phyloP scores from a whole-genome alignment of 2,888 invertebrate genomes.

The Aphodius sticticus region DNA sequence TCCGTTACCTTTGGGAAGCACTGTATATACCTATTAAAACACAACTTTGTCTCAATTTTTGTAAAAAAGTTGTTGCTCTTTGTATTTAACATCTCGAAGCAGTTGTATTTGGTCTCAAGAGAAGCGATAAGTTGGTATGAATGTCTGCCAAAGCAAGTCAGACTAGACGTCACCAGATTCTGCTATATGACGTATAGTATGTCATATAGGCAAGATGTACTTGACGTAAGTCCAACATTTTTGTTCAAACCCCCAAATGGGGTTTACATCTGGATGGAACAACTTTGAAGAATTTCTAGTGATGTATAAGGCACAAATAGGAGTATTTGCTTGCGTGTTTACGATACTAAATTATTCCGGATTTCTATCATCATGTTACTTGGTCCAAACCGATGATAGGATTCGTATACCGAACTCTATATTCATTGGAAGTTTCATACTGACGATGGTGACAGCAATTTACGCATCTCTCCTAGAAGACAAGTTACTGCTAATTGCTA shows the following conservation, averaged over 20 bases:
- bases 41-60: no score
- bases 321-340: not conserved
- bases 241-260: not conserved
- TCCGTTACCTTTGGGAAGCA: no score
- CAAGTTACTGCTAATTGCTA: slow-evolving; percentile 9
- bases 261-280: not conserved
- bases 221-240: not conserved
- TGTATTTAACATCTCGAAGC: no score
- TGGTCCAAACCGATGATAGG: slow-evolving; percentile 11
- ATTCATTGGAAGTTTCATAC: slow-evolving; percentile 18
- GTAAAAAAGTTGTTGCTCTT: no score
- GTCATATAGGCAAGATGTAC: not conserved
- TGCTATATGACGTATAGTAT: not conserved
- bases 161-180: no score
- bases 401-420: slow-evolving; percentile 17
- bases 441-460: slow-evolving; percentile 15
- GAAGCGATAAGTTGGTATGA: no score
- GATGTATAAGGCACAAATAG: not conserved
- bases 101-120: no score
- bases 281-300: not conserved
- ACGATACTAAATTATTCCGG: slow-evolving; percentile 16
- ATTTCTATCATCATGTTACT: slow-evolving; percentile 20
- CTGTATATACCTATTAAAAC: no score
- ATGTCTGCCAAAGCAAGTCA: no score
- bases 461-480: slow-evolving; percentile 18